Percentiles rank a stretch among this genome's conserved stretches.
Evolutionary conservation across 2,113 vertebrate species (phyloP).

Genomic region (Leptodactylus fuscus): DNA sequence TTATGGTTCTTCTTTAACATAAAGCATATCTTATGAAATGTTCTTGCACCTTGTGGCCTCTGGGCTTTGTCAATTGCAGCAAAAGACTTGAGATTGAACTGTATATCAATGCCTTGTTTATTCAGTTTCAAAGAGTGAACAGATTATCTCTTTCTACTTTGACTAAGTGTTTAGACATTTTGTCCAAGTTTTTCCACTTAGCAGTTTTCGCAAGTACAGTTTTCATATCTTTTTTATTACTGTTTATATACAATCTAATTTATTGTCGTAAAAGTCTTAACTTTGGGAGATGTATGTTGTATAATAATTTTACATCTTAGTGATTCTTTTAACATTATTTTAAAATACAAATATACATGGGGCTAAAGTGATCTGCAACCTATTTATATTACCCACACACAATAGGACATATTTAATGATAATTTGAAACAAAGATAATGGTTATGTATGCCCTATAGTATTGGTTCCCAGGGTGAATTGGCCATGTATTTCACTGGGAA

Average conservation of each 20-base stretch:
- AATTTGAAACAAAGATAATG: too few species aligned
- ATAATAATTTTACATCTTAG: neutral
- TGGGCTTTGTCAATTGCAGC: neutral
- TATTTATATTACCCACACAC: neutral
- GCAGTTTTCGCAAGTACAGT: neutral
- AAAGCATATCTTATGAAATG: neutral
- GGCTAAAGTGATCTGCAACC: too few species aligned
- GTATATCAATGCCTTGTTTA: constrained; percentile 8
- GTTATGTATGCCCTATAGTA: too few species aligned
- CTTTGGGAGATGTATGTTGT: neutral
- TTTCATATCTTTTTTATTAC: neutral
- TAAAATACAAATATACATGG: neutral
- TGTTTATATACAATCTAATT: neutral
- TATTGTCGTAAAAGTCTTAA: neutral
- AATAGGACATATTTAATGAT: neutral
- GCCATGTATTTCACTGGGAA: too few species aligned
- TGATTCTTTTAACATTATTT: neutral
- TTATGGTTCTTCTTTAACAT: neutral
- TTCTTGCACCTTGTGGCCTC: neutral
- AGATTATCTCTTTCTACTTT: neutral
- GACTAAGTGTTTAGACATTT: neutral
- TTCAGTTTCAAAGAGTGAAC: neutral
- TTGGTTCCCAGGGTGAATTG: too few species aligned
- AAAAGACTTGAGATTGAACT: neutral
- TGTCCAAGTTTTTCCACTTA: constrained; percentile 2